Percentiles rank a stretch among this genome's conserved stretches.
These are phyloP conservation scores for Chinchilla lanigera DNA, from an alignment of 2,113 vertebrate species.

Conservation along the genomic window DNA sequence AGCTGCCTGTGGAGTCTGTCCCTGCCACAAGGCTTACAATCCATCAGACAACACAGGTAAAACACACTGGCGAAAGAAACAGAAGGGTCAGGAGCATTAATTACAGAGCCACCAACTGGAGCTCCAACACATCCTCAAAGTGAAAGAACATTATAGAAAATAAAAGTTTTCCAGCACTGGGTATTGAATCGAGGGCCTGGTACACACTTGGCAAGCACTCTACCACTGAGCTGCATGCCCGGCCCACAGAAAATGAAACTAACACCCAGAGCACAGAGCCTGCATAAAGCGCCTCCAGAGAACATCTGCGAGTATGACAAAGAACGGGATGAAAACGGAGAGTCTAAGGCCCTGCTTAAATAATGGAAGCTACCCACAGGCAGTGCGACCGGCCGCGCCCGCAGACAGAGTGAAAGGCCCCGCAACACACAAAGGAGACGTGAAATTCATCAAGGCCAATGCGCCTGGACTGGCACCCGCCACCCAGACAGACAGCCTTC, in stretches of 20 bases:
- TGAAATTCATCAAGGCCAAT: conserved; percentile 48
- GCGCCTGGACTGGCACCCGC: not conserved
- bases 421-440: not conserved
- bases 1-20: not conserved
- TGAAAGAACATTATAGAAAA: conserved; percentile 44
- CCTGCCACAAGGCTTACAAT: conserved; percentile 48
- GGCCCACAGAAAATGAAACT: not conserved
- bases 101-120: not conserved
- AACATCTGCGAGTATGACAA: conserved; percentile 13
- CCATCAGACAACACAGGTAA: conserved; percentile 13
- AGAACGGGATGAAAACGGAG: not conserved
- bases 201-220: not conserved
- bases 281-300: conserved; percentile 10
- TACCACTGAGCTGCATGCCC: not conserved
- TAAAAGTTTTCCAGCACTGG: not conserved
- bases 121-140: not conserved
- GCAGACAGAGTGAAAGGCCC: not conserved
- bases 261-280: not conserved
- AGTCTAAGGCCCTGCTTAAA: not conserved
- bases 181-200: not conserved
- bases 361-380: not conserved
- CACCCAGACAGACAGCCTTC: not conserved
- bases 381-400: not conserved
- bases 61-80: not conserved
- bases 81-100: conserved; percentile 12